Base-by-base conservation (phyloP, 1,140 invertebrate genomes). In the Coenobita brevimanus region DNA sequence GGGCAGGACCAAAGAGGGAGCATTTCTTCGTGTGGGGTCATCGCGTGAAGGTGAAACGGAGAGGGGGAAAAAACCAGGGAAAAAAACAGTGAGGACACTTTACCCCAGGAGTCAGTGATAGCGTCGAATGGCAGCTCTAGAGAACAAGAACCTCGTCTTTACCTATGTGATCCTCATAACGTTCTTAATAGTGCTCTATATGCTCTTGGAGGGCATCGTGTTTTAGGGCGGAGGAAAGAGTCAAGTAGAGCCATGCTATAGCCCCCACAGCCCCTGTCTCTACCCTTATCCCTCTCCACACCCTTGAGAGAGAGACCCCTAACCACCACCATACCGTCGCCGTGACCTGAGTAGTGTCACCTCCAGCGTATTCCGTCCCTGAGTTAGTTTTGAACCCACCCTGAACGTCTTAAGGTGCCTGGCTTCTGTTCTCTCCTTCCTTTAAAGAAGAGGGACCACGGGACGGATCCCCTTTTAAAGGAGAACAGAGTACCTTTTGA, bases 181-280 rank as follows among this genome's bases (percentile, higher is more conserved):
- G 30, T 87, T 87, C 78, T 30, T 87, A 80, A 62, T 87, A 43
- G 85, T 87, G 85, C 46, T 87, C 36, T 87, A 87, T 38, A 80
- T 87, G 85, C 10, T 87, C 3, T 15, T 87, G 75, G 85, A 87
- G 64, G 85, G 85, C 41, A 17, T 87, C 30, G 30, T 86, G 30
- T 80, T 87, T n/a, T 87, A 87, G 71, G 41, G 67, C 21, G 43
- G 67, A 54, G n/a, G 69, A 80, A 64, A 60, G 21, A 43, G 17
- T 50, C n/a, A 50, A 50, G 6, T 17, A 8, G 17, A 50, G 46
- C 46, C 46, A 50, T 50, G 46, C 60, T 87, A 73, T 87, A 78
- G 71, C 60, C 75, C 76, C 43, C 79, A 46, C 8, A 17, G 33
- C 50, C 50, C 69, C 60, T 57, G 41, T 69, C n/a, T 33, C 57